Conservation (phyloP, 2,113 vertebrate genomes). For the Pithys albifrons region DNA sequence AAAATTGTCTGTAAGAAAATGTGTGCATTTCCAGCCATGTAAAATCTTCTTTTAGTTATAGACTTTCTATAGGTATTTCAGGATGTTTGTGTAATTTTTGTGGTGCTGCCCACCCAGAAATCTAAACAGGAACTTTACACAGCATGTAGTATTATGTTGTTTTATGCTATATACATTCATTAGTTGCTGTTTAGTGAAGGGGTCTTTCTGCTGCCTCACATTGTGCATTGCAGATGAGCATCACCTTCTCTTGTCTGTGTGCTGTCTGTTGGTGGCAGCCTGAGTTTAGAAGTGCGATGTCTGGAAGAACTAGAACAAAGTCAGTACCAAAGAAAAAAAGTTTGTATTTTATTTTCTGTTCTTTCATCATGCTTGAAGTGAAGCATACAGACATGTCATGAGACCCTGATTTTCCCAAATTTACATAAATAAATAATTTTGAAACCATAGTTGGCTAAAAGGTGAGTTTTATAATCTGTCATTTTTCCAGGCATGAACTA, state of each 20-base stretch:
- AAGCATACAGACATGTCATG: not conserved
- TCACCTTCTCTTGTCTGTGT: slow-evolving; percentile 16
- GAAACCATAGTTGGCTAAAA: not conserved
- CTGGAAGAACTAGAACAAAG: slow-evolving; percentile 29
- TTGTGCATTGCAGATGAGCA: not conserved
- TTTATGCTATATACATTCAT: not conserved
- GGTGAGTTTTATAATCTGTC: not conserved
- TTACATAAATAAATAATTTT: slow-evolving; percentile 1
- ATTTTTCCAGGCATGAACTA: not conserved
- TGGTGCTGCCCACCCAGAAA: not conserved
- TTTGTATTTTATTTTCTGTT: slow-evolving; percentile 17
- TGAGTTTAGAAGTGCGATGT: slow-evolving; percentile 50
- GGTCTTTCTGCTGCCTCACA: not conserved
- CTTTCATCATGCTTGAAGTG: slow-evolving; percentile 1
- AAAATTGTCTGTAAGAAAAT: slow-evolving; percentile 44
- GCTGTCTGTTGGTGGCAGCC: slow-evolving; percentile 72
- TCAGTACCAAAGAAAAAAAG: slow-evolving; percentile 40
- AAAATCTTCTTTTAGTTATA: not conserved
- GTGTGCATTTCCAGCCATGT: not conserved
- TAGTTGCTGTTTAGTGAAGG: not conserved
- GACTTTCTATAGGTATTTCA: not conserved
- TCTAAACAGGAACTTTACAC: not conserved
- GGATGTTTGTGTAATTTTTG: not conserved
- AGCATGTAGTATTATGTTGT: not conserved
- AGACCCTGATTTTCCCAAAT: not conserved